Evolutionary conservation across 92 coral and sea anemone species (phyloP).

Genomic region (Meandrina meandrites): DNA sequence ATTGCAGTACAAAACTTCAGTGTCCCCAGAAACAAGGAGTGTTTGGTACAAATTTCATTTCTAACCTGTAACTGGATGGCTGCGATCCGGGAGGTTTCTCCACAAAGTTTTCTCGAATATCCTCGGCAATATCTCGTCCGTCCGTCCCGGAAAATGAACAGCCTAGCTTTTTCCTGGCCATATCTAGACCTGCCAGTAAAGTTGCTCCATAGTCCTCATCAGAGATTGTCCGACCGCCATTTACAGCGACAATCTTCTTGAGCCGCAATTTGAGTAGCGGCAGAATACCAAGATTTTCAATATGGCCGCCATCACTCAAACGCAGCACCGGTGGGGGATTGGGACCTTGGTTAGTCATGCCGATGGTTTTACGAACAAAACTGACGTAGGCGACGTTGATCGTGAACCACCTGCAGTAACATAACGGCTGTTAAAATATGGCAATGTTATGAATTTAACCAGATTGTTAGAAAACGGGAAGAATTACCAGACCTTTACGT

Average conservation of each 20-base stretch:
- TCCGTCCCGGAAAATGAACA: constrained; percentile 82
- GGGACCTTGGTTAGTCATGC: constrained; percentile 67
- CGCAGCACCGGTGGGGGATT: constrained; percentile 70
- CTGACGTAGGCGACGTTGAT: constrained; percentile 80
- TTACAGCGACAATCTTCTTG: constrained; percentile 69
- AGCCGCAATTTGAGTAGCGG: constrained; percentile 64
- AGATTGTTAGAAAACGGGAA: not conserved
- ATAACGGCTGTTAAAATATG: not conserved
- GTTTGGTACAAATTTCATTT: not conserved
- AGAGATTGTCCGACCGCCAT: constrained; percentile 60
- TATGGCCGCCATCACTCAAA: constrained; percentile 82
- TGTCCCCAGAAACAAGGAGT: not conserved
- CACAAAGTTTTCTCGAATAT: constrained; percentile 73
- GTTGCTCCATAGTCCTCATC: constrained; percentile 48
- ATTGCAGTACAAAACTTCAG: not conserved
- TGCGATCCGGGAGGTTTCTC: constrained; percentile 73
- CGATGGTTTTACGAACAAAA: constrained; percentile 65
- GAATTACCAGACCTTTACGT: not conserved
- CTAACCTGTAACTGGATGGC: constrained; percentile 77
- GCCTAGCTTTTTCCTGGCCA: constrained; percentile 83
- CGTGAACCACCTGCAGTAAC: constrained; percentile 73
- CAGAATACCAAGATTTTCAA: constrained; percentile 76
- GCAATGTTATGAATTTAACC: not conserved
- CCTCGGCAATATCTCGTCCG: constrained; percentile 89
- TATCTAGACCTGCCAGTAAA: constrained; percentile 46